Conservation (phyloP, 2,888 invertebrate species). For the Dysmachus trigonus region DNA sequence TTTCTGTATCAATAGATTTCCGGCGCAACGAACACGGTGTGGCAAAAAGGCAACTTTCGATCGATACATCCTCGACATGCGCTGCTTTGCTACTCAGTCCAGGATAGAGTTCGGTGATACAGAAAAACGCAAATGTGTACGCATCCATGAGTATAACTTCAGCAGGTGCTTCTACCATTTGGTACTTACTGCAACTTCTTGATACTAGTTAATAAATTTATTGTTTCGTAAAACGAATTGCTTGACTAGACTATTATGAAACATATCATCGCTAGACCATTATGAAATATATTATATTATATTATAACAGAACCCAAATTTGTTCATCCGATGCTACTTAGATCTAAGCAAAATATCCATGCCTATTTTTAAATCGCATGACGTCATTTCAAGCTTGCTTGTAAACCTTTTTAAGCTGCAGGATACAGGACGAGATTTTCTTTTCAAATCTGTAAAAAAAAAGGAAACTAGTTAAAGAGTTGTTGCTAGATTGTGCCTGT, state of each 20-base stretch:
- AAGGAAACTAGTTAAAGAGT: not conserved
- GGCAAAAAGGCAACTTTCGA: constrained; percentile 18
- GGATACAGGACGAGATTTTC: not conserved
- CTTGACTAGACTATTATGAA: not conserved
- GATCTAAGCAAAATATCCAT: not conserved
- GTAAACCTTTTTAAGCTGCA: not conserved
- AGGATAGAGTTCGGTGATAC: not conserved
- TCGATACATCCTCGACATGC: not conserved
- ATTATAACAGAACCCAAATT: not conserved
- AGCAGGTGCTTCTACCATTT: not conserved
- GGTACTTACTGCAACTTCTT: not conserved
- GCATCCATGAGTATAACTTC: not conserved
- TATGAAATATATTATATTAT: no score
- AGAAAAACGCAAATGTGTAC: not conserved
- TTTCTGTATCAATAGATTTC: not conserved
- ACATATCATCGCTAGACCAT: no score
- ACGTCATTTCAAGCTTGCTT: not conserved
- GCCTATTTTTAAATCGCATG: not conserved
- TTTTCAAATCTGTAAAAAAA: not conserved
- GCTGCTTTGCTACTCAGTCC: not conserved
- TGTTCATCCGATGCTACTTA: not conserved
- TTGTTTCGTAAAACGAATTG: not conserved
- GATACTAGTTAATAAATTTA: not conserved
- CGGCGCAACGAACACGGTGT: not conserved
- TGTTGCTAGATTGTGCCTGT: not conserved